phyloP scores from a whole-genome alignment of 2,888 invertebrate species.

The Nomada goodeniana region DNA sequence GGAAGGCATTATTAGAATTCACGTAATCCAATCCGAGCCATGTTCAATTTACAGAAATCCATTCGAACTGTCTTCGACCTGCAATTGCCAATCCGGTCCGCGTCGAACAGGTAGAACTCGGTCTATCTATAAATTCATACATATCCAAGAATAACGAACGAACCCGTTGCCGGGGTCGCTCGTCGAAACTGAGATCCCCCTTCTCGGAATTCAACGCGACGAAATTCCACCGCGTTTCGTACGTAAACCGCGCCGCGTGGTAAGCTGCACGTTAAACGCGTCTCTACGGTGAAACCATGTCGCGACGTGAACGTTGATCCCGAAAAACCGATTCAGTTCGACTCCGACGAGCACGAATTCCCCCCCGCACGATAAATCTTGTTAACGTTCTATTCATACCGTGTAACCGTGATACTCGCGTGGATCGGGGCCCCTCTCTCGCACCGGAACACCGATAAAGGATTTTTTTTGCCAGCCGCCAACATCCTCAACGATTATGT shows the following conservation, averaged over 20 bases:
- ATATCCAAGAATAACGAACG: too few species aligned
- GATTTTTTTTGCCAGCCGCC: slow-evolving; percentile 28
- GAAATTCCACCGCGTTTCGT: too few species aligned
- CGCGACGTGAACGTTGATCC: background rate
- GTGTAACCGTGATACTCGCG: background rate
- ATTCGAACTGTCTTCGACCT: background rate
- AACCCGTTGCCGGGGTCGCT: too few species aligned
- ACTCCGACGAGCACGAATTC: background rate
- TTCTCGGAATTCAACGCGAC: background rate
- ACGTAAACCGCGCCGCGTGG: too few species aligned
- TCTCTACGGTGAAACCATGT: background rate
- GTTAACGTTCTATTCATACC: slow-evolving; percentile 59
- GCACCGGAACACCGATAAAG: slow-evolving; percentile 54
- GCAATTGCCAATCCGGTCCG: too few species aligned
- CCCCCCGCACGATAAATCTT: slow-evolving; percentile 46
- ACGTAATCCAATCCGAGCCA: background rate
- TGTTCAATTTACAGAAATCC: background rate
- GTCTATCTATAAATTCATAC: too few species aligned
- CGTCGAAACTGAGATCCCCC: background rate
- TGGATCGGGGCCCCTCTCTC: slow-evolving; percentile 25
- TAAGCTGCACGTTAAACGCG: background rate
- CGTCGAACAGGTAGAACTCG: too few species aligned
- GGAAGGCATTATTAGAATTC: background rate
- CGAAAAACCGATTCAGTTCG: background rate
- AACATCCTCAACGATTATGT: slow-evolving; percentile 66